A percentile compares a stretch with the other conserved stretches of the same genome.
Conservation (phyloP, 2,113 vertebrate genomes). For the Platichthys flesus region DNA sequence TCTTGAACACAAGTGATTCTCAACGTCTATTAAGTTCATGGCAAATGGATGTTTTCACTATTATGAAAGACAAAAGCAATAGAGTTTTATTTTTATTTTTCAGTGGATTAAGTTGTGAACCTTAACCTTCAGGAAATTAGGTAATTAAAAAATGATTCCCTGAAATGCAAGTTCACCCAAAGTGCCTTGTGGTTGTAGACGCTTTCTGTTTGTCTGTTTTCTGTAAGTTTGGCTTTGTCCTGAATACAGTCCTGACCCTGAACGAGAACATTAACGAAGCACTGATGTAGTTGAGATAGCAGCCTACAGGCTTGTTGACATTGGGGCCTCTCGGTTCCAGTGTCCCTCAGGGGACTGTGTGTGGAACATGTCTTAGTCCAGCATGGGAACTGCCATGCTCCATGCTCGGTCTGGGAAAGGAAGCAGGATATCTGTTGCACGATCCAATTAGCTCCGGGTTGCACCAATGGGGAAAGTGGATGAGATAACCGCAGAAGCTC, state of each 20-base stretch:
- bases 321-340: slow-evolving; percentile 32
- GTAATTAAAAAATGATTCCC: too few species aligned
- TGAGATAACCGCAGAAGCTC: slow-evolving; percentile 51
- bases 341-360: slow-evolving; percentile 22
- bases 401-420: slow-evolving; percentile 78
- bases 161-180: too few species aligned
- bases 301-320: slow-evolving; percentile 26
- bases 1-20: too few species aligned
- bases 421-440: slow-evolving; percentile 76
- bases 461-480: slow-evolving; percentile 57
- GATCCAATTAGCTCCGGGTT: slow-evolving; percentile 71
- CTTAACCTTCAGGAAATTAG: not conserved
- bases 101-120: not conserved
- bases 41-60: too few species aligned
- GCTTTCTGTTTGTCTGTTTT: too few species aligned
- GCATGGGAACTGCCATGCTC: slow-evolving; percentile 57
- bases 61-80: too few species aligned
- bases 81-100: too few species aligned
- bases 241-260: not conserved
- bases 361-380: slow-evolving; percentile 29
- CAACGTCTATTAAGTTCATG: too few species aligned
- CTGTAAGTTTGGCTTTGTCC: too few species aligned
- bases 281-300: not conserved
- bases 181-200: too few species aligned
- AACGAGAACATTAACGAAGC: not conserved